phyloP scores from a whole-genome alignment of 2,797 vertebrate species.

The Anguilla marmorata region DNA sequence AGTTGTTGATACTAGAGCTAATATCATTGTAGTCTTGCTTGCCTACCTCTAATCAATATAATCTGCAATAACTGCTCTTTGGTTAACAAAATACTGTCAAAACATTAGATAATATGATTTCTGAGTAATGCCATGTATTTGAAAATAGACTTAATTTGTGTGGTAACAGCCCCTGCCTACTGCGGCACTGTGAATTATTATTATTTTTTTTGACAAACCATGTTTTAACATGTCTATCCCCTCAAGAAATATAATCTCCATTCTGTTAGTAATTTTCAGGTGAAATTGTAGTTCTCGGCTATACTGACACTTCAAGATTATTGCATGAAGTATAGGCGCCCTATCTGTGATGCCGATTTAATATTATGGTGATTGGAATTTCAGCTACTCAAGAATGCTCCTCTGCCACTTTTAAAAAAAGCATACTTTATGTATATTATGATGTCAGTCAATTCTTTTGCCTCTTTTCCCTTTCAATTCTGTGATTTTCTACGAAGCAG shows the following conservation, averaged over 20 bases:
- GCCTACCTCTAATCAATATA: no score
- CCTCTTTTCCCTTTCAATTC: conserved; percentile 35
- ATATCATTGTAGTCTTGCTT: background rate
- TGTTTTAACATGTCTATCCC: background rate
- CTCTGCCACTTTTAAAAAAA: conserved; percentile 42
- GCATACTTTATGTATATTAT: conserved; percentile 52
- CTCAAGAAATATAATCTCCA: background rate
- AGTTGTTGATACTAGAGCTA: background rate
- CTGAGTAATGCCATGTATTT: no score
- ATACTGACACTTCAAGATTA: background rate
- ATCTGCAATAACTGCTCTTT: no score
- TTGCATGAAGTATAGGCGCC: background rate
- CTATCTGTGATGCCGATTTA: background rate
- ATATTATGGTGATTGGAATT: conserved; percentile 42
- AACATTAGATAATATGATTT: no score
- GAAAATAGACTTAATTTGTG: no score
- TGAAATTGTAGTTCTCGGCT: background rate
- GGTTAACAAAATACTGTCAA: no score
- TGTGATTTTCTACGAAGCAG: conserved; percentile 27
- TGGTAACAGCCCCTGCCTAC: no score
- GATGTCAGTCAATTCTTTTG: conserved; percentile 61
- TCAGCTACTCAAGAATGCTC: conserved; percentile 31
- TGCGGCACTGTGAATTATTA: no score
- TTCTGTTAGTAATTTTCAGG: background rate
- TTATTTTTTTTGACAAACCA: background rate